Percentiles rank a stretch among this genome's conserved stretches.
These are phyloP conservation scores for Gallinago nigripennis DNA, from an alignment of 2,797 vertebrate species.

Conservation along the genomic window DNA sequence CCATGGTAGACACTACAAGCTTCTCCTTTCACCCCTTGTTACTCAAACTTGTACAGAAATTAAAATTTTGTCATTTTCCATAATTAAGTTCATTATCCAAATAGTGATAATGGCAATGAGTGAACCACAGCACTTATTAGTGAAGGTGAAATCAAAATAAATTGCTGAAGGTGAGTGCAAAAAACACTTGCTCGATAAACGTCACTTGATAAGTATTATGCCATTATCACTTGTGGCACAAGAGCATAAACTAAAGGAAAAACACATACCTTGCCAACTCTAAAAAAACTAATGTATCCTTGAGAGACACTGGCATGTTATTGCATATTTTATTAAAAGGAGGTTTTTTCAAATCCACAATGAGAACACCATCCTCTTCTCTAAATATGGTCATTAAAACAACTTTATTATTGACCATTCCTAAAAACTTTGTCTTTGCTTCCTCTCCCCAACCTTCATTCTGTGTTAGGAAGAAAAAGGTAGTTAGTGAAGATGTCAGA, in stretches of 20 bases:
- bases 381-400: conserved; percentile 76
- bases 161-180: neutral
- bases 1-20: rapidly evolving
- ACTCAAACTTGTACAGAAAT: neutral
- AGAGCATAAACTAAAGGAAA: neutral
- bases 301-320: conserved; percentile 77
- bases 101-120: neutral
- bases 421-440: conserved; percentile 73
- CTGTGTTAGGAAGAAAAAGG: conserved; percentile 50
- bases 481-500: neutral
- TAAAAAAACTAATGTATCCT: conserved; percentile 77
- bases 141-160: neutral
- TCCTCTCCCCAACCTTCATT: conserved; percentile 73
- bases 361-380: conserved; percentile 76
- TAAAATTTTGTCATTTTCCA: neutral
- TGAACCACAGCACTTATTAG: neutral
- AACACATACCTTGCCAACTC: conserved; percentile 78
- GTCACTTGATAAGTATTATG: neutral
- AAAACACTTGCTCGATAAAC: neutral
- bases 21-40: neutral
- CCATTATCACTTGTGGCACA: neutral
- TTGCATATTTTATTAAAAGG: conserved; percentile 68
- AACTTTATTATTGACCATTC: conserved; percentile 78
- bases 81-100: neutral
- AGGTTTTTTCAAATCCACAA: conserved; percentile 82